Evolutionary conservation across 2,113 vertebrate species (phyloP).

Genomic region (Perca schrenkii): DNA sequence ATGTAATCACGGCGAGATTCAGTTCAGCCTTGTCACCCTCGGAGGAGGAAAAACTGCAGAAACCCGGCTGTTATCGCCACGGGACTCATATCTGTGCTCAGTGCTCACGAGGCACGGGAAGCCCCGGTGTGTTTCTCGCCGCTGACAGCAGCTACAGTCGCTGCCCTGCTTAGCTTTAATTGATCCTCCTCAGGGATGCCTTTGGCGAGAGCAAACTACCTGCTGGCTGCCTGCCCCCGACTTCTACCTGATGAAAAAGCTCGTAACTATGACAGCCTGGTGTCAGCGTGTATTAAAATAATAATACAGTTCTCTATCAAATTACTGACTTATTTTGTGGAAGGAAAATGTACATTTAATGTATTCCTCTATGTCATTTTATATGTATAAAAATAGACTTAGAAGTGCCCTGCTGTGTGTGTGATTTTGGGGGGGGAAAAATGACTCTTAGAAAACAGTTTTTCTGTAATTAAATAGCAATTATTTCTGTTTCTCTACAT

Average conservation of each 20-base stretch:
- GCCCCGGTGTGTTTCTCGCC: constrained; percentile 33
- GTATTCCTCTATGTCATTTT: no score
- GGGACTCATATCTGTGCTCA: constrained; percentile 39
- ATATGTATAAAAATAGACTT: no score
- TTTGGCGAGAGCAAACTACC: constrained; percentile 48
- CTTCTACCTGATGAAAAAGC: constrained; percentile 37
- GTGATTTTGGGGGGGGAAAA: background rate
- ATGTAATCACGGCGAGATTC: constrained; percentile 13
- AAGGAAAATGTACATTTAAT: no score
- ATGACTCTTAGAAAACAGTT: no score
- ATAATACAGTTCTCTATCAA: no score
- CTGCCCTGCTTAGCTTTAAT: constrained; percentile 57
- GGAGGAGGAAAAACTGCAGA: constrained; percentile 15
- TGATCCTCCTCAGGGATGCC: constrained; percentile 57
- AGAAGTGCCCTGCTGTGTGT: no score
- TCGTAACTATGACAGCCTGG: constrained; percentile 50
- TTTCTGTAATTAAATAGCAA: no score
- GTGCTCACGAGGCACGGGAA: constrained; percentile 27
- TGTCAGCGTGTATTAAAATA: background rate
- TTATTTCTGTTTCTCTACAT: no score
- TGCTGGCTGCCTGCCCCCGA: constrained; percentile 43
- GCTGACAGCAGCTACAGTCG: constrained; percentile 26
- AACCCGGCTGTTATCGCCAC: constrained; percentile 21
- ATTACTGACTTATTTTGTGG: no score
- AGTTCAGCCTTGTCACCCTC: constrained; percentile 30